phyloP scores from a whole-genome alignment of 2,113 vertebrate genomes.

The Platysteira castanea region DNA sequence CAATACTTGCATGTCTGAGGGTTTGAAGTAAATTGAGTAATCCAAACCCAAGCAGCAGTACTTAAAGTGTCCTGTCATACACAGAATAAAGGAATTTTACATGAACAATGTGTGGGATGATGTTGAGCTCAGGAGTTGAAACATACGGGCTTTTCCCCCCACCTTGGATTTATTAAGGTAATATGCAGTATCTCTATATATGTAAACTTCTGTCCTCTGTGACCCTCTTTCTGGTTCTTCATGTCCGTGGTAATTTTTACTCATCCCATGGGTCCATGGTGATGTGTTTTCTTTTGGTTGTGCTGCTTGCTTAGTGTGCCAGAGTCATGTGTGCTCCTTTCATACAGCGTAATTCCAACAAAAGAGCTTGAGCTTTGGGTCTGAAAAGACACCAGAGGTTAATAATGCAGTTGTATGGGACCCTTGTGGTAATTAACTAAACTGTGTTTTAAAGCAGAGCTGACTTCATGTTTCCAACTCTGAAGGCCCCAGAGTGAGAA shows the following conservation, averaged over 20 bases:
- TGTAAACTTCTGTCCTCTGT: background rate
- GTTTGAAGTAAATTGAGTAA: background rate
- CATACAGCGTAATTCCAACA: background rate
- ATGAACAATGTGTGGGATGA: constrained; percentile 1
- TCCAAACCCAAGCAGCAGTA: background rate
- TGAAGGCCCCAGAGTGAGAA: background rate
- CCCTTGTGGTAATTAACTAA: background rate
- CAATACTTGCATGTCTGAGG: background rate
- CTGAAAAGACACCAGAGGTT: background rate
- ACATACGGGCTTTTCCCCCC: background rate
- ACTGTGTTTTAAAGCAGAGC: background rate
- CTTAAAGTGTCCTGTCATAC: background rate
- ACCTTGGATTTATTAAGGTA: background rate
- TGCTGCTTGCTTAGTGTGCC: background rate
- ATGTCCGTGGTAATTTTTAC: background rate
- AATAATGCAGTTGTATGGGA: background rate
- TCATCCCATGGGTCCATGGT: background rate
- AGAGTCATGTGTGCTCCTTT: background rate
- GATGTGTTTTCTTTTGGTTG: background rate
- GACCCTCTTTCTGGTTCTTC: background rate
- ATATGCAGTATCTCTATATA: background rate
- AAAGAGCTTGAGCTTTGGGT: background rate
- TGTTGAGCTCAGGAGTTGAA: background rate
- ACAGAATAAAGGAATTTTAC: background rate
- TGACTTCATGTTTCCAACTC: background rate